A percentile compares a stretch with the other conserved stretches of the same genome.
Evolutionary conservation across 2,888 invertebrate species (phyloP).

Genomic region (Harpalus rufipes): DNA sequence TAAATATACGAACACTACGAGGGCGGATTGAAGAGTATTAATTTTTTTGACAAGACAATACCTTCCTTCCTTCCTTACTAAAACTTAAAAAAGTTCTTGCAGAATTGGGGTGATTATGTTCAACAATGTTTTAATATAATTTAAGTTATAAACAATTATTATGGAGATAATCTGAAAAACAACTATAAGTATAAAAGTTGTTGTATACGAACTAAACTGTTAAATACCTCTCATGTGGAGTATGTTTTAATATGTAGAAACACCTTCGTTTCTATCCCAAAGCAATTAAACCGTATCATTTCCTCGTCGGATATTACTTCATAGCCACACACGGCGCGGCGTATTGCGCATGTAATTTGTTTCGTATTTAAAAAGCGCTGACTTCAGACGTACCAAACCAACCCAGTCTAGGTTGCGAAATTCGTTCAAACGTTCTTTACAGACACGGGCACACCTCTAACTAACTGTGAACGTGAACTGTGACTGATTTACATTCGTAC

Average conservation of each 20-base stretch:
- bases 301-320: neutral
- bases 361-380: conserved; percentile 6
- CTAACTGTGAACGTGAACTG: neutral
- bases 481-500: neutral
- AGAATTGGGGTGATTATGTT: too few relatives aligned
- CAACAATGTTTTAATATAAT: too few relatives aligned
- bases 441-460: neutral
- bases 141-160: too few relatives aligned
- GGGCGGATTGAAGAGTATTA: too few relatives aligned
- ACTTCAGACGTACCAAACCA: conserved; percentile 6
- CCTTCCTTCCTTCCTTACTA: too few relatives aligned
- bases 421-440: neutral
- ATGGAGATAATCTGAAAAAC: too few relatives aligned
- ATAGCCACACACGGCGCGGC: neutral
- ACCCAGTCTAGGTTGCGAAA: conserved; percentile 8
- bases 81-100: too few relatives aligned
- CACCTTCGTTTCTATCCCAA: neutral
- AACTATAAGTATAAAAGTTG: too few relatives aligned
- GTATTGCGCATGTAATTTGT: neutral
- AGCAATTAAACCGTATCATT: neutral
- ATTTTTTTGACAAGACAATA: too few relatives aligned
- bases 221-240: neutral
- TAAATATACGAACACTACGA: too few relatives aligned
- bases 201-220: too few relatives aligned
- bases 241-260: neutral